Conservation (phyloP, 2,888 invertebrate genomes). For the Apodemia zela region DNA sequence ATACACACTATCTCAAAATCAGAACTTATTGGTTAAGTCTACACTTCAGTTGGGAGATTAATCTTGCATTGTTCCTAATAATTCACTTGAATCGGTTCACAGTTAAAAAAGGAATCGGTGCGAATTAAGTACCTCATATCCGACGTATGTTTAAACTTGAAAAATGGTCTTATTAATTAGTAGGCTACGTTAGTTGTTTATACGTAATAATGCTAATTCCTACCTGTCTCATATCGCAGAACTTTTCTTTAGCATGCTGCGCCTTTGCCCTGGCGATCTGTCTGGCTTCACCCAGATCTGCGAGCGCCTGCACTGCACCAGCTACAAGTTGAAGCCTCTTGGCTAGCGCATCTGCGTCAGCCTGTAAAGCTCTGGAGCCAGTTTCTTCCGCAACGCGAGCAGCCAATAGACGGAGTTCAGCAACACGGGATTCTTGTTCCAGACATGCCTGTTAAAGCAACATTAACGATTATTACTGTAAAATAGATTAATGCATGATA, state of each 20-base stretch:
- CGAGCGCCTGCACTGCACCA: slow-evolving; percentile 86
- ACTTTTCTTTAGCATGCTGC: slow-evolving; percentile 82
- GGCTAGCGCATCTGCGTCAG: slow-evolving; percentile 89
- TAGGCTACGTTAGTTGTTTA: too few species aligned
- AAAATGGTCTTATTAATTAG: too few species aligned
- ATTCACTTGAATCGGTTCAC: too few species aligned
- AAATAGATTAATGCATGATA: not conserved
- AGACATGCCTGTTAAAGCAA: slow-evolving; percentile 83
- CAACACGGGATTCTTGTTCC: slow-evolving; percentile 86
- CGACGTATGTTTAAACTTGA: too few species aligned
- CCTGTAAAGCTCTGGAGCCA: slow-evolving; percentile 86
- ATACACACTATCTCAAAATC: too few species aligned
- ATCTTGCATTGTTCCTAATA: too few species aligned
- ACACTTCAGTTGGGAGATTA: too few species aligned
- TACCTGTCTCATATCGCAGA: slow-evolving; percentile 89
- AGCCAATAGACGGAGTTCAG: slow-evolving; percentile 87
- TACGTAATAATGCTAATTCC: slow-evolving; percentile 32
- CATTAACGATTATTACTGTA: not conserved
- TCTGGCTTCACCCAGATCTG: slow-evolving; percentile 87
- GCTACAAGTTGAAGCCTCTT: slow-evolving; percentile 87
- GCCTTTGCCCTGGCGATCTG: slow-evolving; percentile 79
- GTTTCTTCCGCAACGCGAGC: slow-evolving; percentile 89
- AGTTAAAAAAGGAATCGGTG: too few species aligned
- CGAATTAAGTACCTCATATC: too few species aligned
- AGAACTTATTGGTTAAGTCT: too few species aligned